Base-by-base conservation (phyloP, 2,797 vertebrate species). In the Syncerus caffer region DNA sequence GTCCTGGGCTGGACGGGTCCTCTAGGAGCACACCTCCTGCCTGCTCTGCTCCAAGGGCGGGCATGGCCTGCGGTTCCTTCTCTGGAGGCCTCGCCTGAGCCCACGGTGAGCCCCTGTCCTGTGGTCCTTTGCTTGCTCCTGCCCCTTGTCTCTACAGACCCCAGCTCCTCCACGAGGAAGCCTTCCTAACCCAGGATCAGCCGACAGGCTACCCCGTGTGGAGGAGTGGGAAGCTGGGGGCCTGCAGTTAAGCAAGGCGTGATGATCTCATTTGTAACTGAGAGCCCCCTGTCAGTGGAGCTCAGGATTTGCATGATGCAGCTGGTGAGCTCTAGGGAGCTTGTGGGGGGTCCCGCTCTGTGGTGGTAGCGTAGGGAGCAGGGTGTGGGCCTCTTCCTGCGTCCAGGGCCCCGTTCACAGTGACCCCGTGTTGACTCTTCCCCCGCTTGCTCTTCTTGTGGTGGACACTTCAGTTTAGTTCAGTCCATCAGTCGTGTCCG, bases 91-190 rank as follows among this genome's bases (percentile, higher is more conserved):
- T n/a, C 1, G 0, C 50, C 31, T 0, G 10, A 1, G 29, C 17
- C 79, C 0, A 0, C 31, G 1, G 17, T 0, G 6, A 23, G 11
- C 31, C 29, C 1, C 2, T 1, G 19, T 34, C 12, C 31, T 34
- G 50, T 4, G 50, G 12, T 17, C 9, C 76, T 31, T 51, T 7
- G 29, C 19, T 51, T 1, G 6, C 50, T 13, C 47, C 10, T n/a
- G 47, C 50, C 19, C 47, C 19, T 23, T 4, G 4, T 80, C 31
- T 34, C 50, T 21, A 14, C 31, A 82, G 19, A 34, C 19, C 3
- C 50, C 50, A 53, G 2, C 31, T 23, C 11, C 31, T 14, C 11
- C 79, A 11, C 6, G 1, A 53, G 79, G 50, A 34, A 34, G 79
- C 6, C 11, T 34, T 82, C 6, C 31, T 82, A 19, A 23, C 10